Evolutionary conservation across 2,888 invertebrate species (phyloP).

Genomic region (Acanthococcus lagerstroemiae): DNA sequence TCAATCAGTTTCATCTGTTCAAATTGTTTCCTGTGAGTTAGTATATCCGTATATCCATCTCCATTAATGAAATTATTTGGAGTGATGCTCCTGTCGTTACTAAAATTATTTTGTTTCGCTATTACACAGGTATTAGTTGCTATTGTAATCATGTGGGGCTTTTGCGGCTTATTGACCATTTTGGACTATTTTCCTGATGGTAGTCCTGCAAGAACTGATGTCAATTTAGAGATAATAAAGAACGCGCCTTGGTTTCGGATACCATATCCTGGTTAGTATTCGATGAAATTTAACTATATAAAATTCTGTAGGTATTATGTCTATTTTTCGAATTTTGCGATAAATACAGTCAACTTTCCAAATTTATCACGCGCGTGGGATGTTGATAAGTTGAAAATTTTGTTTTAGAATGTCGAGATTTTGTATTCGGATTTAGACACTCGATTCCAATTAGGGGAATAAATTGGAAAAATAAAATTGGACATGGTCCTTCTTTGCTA

Average conservation of each 20-base stretch:
- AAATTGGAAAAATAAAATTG: too few relatives aligned
- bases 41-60: background rate
- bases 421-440: too few relatives aligned
- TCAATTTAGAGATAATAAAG: constrained; percentile 56
- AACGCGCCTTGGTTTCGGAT: constrained; percentile 69
- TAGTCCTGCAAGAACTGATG: constrained; percentile 64
- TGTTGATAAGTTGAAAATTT: too few relatives aligned
- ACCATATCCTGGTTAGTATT: constrained; percentile 65
- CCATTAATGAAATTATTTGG: background rate
- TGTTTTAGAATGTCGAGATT: too few relatives aligned
- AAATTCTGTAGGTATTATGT: too few relatives aligned
- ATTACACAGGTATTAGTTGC: constrained; percentile 56
- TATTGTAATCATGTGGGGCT: constrained; percentile 63
- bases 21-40: constrained; percentile 64
- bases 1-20: constrained; percentile 59
- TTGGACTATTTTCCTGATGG: constrained; percentile 53
- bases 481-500: too few relatives aligned
- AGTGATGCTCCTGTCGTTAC: background rate
- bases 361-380: too few relatives aligned
- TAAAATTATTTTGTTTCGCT: background rate
- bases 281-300: too few relatives aligned
- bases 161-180: constrained; percentile 59
- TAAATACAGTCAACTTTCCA: too few relatives aligned
- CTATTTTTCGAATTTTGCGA: too few relatives aligned
- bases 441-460: too few relatives aligned